Percentiles rank a stretch among this genome's conserved stretches.
These are phyloP conservation scores for Paelopatides confundens DNA, from an alignment of 53 echinoderm and acorn worm species.

Conservation along the genomic window DNA sequence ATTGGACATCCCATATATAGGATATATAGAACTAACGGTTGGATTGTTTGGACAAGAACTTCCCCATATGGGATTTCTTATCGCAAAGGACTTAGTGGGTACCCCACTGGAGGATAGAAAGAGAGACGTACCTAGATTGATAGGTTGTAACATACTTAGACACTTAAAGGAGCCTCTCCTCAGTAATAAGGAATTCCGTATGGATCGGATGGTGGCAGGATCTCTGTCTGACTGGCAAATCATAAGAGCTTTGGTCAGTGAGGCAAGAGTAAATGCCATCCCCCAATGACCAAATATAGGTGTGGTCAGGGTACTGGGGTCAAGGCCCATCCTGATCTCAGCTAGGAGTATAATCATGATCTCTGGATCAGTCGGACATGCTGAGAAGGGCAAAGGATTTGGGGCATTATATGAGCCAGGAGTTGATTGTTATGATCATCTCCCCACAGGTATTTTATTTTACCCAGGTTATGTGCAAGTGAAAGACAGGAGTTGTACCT, in stretches of 20 bases:
- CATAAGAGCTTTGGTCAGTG: conserved; percentile 60
- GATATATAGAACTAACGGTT: conserved; percentile 77
- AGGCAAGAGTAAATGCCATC: not conserved
- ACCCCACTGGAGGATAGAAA: conserved; percentile 50
- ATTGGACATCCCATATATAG: conserved; percentile 60
- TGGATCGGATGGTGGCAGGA: not conserved
- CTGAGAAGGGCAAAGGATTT: not conserved
- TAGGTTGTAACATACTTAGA: conserved; percentile 75
- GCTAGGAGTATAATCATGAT: conserved; percentile 4
- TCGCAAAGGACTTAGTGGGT: conserved; percentile 68
- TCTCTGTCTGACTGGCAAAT: conserved; percentile 9
- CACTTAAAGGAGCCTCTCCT: conserved; percentile 53
- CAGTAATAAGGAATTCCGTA: not conserved
- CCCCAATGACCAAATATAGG: not conserved
- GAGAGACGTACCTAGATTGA: conserved; percentile 56
- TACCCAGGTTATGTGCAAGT: conserved; percentile 17
- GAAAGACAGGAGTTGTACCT: not conserved
- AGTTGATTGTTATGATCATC: conserved; percentile 51
- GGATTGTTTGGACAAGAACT: conserved; percentile 53
- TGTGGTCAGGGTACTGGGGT: not conserved
- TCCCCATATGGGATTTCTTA: conserved; percentile 66
- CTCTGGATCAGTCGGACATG: not conserved
- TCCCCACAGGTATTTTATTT: conserved; percentile 19
- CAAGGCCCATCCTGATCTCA: conserved; percentile 8
- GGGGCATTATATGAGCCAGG: conserved; percentile 39